These are phyloP conservation scores for Hemibagrus wyckioides DNA, from an alignment of 2,113 vertebrate species.

Conservation along the genomic window DNA sequence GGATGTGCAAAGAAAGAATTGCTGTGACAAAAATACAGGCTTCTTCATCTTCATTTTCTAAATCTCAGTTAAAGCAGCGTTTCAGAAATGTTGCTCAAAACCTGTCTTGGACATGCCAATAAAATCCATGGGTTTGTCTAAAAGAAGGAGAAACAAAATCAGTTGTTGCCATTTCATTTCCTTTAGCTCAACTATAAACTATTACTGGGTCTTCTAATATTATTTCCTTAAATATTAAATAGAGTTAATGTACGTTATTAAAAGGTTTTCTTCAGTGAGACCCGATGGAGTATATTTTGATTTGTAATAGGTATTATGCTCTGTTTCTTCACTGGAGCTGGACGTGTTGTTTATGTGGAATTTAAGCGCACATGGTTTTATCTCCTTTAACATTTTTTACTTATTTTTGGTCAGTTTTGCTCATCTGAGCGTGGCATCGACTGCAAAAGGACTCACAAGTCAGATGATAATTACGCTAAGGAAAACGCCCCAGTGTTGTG, in stretches of 20 bases:
- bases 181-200: not conserved
- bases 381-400: not conserved
- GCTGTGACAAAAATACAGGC: too few species aligned
- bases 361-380: not conserved
- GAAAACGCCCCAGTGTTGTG: not conserved
- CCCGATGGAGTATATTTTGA: not conserved
- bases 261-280: not conserved
- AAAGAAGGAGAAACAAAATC: too few species aligned
- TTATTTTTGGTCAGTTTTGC: not conserved
- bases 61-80: not conserved
- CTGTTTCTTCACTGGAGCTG: not conserved
- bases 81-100: not conserved
- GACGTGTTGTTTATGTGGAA: not conserved
- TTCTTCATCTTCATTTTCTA: not conserved
- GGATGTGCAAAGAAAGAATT: too few species aligned
- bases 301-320: not conserved
- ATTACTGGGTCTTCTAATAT: not conserved
- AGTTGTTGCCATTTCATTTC: not conserved
- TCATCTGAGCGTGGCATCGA: not conserved
- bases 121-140: too few species aligned
- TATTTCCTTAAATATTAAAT: not conserved
- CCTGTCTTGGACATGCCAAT: not conserved
- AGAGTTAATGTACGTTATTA: not conserved
- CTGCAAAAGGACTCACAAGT: not conserved
- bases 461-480: not conserved